Evolutionary conservation across 1,140 invertebrate species (phyloP).

Genomic region (Polypedilum vanderplanki): DNA sequence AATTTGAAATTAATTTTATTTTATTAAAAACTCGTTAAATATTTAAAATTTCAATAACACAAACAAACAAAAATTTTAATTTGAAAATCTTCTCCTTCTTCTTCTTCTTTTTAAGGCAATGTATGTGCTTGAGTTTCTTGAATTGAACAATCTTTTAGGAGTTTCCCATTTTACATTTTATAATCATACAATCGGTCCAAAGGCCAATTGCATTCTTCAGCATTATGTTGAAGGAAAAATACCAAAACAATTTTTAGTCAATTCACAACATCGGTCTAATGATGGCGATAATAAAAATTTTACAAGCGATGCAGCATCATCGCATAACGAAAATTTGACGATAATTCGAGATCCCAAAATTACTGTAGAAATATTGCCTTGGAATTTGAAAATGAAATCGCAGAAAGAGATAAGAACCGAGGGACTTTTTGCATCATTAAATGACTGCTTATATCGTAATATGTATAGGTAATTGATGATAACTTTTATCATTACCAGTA

Average conservation of each 20-base stretch:
- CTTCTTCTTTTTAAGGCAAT: conserved; percentile 49
- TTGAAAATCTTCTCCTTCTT: background rate
- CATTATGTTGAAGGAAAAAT: conserved; percentile 53
- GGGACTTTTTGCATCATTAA: conserved; percentile 83
- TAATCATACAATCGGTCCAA: conserved; percentile 77
- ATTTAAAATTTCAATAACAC: background rate
- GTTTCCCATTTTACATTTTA: conserved; percentile 87
- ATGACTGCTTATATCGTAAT: conserved; percentile 87
- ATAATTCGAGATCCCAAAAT: conserved; percentile 44
- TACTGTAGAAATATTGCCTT: conserved; percentile 73
- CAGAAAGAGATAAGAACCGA: conserved; percentile 89
- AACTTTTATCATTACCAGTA: background rate
- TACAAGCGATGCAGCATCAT: conserved; percentile 13
- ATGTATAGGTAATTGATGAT: conserved; percentile 55
- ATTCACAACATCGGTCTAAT: background rate
- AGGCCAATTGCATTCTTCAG: conserved; percentile 68
- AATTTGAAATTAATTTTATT: no score
- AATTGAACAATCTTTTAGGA: conserved; percentile 79
- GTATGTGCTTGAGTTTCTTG: conserved; percentile 87
- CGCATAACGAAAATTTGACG: conserved; percentile 30
- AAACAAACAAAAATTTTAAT: background rate
- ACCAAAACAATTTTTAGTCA: conserved; percentile 37
- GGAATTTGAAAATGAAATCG: conserved; percentile 82
- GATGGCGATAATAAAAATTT: conserved; percentile 33
- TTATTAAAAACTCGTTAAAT: no score